These are phyloP conservation scores for Drosophila neotestacea DNA, from an alignment of 2,888 invertebrate genomes.

Conservation along the genomic window DNA sequence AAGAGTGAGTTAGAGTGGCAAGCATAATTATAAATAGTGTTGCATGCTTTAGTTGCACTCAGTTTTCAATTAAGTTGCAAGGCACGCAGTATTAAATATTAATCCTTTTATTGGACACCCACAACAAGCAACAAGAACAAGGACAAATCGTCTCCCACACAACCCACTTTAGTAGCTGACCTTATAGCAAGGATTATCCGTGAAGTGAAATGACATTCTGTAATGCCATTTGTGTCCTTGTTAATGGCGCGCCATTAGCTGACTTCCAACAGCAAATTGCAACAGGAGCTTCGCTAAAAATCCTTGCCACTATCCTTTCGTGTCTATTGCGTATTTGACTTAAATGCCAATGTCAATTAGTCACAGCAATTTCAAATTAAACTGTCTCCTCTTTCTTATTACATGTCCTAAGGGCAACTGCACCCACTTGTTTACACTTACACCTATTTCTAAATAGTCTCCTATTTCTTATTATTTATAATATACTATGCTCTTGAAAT, in stretches of 20 bases:
- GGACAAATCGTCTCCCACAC: neutral
- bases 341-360: slow-evolving; percentile 34
- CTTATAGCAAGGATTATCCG: slow-evolving; percentile 50
- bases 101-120: slow-evolving; percentile 40
- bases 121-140: neutral
- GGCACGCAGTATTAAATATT: slow-evolving; percentile 58
- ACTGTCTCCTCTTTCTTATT: neutral
- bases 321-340: slow-evolving; percentile 22
- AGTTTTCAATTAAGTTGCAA: slow-evolving; percentile 47
- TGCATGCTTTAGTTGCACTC: slow-evolving; percentile 26
- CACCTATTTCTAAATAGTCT: no score
- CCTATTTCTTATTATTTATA: no score
- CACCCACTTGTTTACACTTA: neutral
- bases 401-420: neutral
- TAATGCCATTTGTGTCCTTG: slow-evolving; percentile 50
- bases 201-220: slow-evolving; percentile 28
- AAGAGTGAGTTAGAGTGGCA: neutral
- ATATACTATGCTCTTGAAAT: no score
- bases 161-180: slow-evolving; percentile 31
- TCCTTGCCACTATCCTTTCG: slow-evolving; percentile 1
- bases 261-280: slow-evolving; percentile 21
- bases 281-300: slow-evolving; percentile 15
- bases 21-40: slow-evolving; percentile 46
- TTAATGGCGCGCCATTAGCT: slow-evolving; percentile 66
- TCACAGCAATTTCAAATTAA: slow-evolving; percentile 1